These are phyloP conservation scores for Lamellibrachia luymesi DNA, from an alignment of 1,140 invertebrate genomes.

Conservation along the genomic window DNA sequence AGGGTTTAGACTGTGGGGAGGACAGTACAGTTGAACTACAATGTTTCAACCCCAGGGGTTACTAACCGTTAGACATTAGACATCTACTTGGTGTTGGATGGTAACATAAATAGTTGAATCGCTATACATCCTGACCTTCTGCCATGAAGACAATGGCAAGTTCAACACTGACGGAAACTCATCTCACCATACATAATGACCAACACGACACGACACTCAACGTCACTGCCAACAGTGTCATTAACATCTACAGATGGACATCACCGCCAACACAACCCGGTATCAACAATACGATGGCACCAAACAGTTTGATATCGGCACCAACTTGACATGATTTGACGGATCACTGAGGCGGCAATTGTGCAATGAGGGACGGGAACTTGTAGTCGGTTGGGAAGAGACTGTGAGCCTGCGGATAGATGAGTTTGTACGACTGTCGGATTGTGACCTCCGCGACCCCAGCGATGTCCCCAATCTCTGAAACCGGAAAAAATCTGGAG, in stretches of 20 bases:
- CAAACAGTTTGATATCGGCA: neutral
- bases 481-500: slow-evolving; percentile 24
- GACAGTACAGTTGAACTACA: too few species aligned
- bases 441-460: slow-evolving; percentile 99
- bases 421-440: slow-evolving; percentile 94
- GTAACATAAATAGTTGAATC: too few species aligned
- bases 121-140: too few species aligned
- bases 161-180: neutral
- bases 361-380: slow-evolving; percentile 91
- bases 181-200: neutral
- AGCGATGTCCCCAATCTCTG: slow-evolving; percentile 96
- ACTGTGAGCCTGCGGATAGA: slow-evolving; percentile 89
- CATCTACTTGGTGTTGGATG: too few species aligned
- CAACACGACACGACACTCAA: neutral
- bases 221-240: neutral
- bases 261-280: neutral
- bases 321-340: neutral
- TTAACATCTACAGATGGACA: neutral
- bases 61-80: too few species aligned
- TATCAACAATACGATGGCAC: neutral
- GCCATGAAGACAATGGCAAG: too few species aligned
- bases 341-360: slow-evolving; percentile 68
- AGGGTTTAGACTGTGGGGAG: too few species aligned
- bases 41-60: too few species aligned
- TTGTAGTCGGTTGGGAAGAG: slow-evolving; percentile 96